Base-by-base conservation (phyloP, 2,888 invertebrate genomes). In the Phortica magna region DNA sequence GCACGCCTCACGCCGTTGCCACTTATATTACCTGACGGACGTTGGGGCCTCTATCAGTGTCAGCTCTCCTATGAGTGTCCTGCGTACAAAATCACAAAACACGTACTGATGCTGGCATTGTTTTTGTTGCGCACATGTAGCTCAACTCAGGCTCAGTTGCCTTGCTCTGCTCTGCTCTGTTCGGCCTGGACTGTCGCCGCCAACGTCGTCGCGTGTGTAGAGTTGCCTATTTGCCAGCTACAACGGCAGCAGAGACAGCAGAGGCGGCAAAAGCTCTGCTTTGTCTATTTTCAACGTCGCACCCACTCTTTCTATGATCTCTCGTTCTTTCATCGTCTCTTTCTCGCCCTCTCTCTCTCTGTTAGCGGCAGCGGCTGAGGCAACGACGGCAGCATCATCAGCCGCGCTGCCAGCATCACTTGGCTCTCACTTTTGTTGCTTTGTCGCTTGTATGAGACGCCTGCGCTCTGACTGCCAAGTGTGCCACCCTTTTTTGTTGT, bases 21-120 rank as follows among this genome's bases (percentile, higher is more conserved):
- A n/a, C n/a, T n/a, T 17, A 43, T 74, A 65, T 74, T 76, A 75
- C 43, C 73, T 12, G 14, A 10, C n/a, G 12, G 59, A 70, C 77
- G 75, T 42, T 71, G 39, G 57, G 61, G 2, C 5, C 43, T 59
- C 3, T 67, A 73, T 61, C 17, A 61, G 77, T 77, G 75, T 76
- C 19, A 74, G 78, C 78, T 80, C 84, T 87, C 86, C 88, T 87
- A 79, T 81, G 68, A 68, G 74, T 88, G 89, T 88, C 84, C 88
- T 89, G 86, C 90, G 84, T 87, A 84, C 82, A 85, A 89, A 90
- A 88, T 90, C 84, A 87, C 89, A 89, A 85, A 85, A 89, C 81
- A 78, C 84, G 77, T 84, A 90, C 90, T 90, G 89, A 90, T 76
- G 83, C 79, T 77, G 79, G 81, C 77, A 82, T 89, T 89, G 89